Evolutionary conservation across 1,140 invertebrate genomes (phyloP).

Genomic region (Dinoponera quadriceps): DNA sequence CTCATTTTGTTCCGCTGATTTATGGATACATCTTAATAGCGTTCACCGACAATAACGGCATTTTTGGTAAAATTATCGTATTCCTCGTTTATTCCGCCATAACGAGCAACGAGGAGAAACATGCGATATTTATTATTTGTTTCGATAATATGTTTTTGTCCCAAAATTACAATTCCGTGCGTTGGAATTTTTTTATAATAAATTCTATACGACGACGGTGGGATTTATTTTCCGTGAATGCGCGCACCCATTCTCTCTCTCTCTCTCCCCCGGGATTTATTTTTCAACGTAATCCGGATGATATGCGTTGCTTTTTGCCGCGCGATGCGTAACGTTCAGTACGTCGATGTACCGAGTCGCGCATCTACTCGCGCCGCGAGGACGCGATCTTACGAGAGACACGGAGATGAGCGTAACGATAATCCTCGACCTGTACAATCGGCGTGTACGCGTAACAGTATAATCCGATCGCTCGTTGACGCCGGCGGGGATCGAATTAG

Average conservation of each 20-base stretch:
- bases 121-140: no score
- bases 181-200: not conserved
- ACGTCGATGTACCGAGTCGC: not conserved
- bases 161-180: not conserved
- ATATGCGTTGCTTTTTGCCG: not conserved
- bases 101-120: no score
- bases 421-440: constrained; percentile 40
- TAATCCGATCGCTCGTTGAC: constrained; percentile 23
- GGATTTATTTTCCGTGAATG: constrained; percentile 1
- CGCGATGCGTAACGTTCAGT: not conserved
- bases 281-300: not conserved
- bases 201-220: constrained; percentile 6
- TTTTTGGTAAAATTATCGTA: no score
- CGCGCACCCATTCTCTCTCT: not conserved
- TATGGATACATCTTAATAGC: no score
- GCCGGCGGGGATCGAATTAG: constrained; percentile 41
- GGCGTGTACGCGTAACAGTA: constrained; percentile 11
- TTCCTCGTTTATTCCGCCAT: no score
- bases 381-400: not conserved
- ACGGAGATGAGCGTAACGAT: no score
- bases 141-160: constrained; percentile 4
- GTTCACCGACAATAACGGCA: no score
- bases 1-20: no score
- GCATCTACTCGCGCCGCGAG: not conserved
- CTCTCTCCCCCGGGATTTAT: not conserved